Base-by-base conservation (phyloP, 2,113 vertebrate genomes). In the Hiodon tergisus region DNA sequence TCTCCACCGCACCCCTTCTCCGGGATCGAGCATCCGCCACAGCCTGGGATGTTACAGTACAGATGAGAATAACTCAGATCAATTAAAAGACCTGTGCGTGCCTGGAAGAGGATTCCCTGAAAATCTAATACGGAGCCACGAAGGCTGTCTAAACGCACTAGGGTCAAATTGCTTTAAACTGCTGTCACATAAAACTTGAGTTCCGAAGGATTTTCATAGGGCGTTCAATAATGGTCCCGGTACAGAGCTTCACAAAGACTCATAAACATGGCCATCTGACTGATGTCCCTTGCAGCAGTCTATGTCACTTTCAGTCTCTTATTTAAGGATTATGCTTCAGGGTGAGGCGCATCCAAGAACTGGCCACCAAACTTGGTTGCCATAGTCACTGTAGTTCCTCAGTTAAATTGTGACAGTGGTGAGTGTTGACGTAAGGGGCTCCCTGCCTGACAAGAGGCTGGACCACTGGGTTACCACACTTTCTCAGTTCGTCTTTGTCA, bases 381-480 rank as follows among this genome's bases (percentile, higher is more conserved):
- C 74, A 76, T 76, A 57, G 74, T 76, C 70, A 57, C 74, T 67
- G 70, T 76, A 57, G 67, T n/a, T 62, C 17, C 60, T 3, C 13
- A 57, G 6, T n/a, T 9, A 14, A 62, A 16, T 47, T 14, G 67
- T 62, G 52, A 54, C 52, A 69, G 53, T n/a, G 0, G 5, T 11
- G 31, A 31, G 31, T 31, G 31, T 31, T 31, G 31, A 31, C 31
- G 31, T 31, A 31, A 31, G 31, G 31, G 31, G 31, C 31, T 31
- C 31, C 31, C 31, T 31, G 31, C 31, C 31, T 31, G 31, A 31
- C 0, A 31, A 31, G 31, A 31, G 31, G 31, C 31, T 31, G 31
- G 2, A 31, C 31, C 31, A 31, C 31, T 31, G 31, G 31, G 31
- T 31, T 31, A 31, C 31, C 31, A 2, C 31, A 31, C 31, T 31